These are phyloP conservation scores for Leiothrix lutea DNA, from an alignment of 2,113 vertebrate species.

Conservation along the genomic window DNA sequence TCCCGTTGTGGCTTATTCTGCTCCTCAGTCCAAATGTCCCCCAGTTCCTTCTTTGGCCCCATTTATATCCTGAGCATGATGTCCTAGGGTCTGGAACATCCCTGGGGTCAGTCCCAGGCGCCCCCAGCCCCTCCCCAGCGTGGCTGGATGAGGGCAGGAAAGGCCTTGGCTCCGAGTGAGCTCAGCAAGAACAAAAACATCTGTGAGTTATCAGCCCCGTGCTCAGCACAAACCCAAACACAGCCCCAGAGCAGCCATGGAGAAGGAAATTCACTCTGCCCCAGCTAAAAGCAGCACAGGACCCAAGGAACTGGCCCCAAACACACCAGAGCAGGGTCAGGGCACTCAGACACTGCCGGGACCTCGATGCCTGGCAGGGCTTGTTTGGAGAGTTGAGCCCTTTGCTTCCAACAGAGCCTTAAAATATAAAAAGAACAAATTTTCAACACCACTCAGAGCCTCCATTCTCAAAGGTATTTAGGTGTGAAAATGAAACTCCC, in stretches of 20 bases:
- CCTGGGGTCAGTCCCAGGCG: neutral
- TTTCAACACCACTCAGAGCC: neutral
- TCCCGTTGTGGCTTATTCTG: accelerated
- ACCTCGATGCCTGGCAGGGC: neutral
- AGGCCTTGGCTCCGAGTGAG: neutral
- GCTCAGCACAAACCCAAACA: neutral
- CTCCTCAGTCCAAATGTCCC: neutral
- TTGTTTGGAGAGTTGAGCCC: neutral
- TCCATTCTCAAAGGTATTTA: slow-evolving; percentile 12
- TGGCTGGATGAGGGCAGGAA: neutral
- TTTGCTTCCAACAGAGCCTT: neutral
- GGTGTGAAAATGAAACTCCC: slow-evolving; percentile 19
- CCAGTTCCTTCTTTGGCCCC: neutral
- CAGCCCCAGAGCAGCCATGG: neutral
- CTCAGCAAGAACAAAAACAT: neutral
- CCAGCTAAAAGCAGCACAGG: neutral
- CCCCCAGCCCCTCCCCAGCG: neutral
- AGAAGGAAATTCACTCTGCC: neutral
- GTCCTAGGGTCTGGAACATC: neutral
- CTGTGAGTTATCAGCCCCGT: neutral
- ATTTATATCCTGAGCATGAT: neutral
- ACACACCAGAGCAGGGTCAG: neutral
- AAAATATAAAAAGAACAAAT: neutral
- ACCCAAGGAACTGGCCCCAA: neutral
- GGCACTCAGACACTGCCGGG: accelerated